Base-by-base conservation (phyloP, 2,888 invertebrate genomes). In the Ligdia adustata region DNA sequence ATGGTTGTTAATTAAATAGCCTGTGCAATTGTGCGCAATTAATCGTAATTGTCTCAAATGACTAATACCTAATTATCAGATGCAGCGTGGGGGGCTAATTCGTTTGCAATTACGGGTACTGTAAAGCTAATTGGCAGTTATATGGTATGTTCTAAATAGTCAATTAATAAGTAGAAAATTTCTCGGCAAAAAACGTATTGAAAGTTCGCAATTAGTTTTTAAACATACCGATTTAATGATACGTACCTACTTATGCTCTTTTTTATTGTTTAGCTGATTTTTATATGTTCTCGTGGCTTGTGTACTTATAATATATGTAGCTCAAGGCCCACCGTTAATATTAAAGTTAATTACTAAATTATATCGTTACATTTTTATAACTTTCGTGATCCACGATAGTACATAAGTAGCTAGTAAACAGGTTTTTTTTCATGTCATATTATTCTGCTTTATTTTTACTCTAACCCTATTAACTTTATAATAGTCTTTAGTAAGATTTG, bases 81-180 rank as follows among this genome's bases (percentile, higher is more conserved):
- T 37, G 40, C 35, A 22, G 9, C 9, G 26, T 31, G 35, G 35
- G 38, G 40, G 46, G 33, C 39, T 28, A 20, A 46, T 29, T 46
- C 3, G 40, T 40, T 38, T 9, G 18, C 31, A 38, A 38, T 38
- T 45, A 18, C 9, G 9, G 2, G 22, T n/a, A 22, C 22, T 22
- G 22, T n/a, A 12, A 24, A 2, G 14, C 39, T 58, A 53, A 49
- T 48, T 24, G 33, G 12, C 26, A 32, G 31, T 55, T 54, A 54
- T 14, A 39, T 22, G 7, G 15, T 15, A 20, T 27, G 27, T 9
- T 4, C 16, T 6, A 14, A 11, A 34, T 5, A 5, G 12, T 9
- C 9, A 34, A 34, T 22, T 9, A 33, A 12, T 33, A 3, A 7
- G n/a, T n/a, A n/a, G 16, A 6, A 6, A 22, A 22, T 22, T 4